Evolutionary conservation across 2,113 vertebrate species (phyloP).

Genomic region (Rhinogobius similis): DNA sequence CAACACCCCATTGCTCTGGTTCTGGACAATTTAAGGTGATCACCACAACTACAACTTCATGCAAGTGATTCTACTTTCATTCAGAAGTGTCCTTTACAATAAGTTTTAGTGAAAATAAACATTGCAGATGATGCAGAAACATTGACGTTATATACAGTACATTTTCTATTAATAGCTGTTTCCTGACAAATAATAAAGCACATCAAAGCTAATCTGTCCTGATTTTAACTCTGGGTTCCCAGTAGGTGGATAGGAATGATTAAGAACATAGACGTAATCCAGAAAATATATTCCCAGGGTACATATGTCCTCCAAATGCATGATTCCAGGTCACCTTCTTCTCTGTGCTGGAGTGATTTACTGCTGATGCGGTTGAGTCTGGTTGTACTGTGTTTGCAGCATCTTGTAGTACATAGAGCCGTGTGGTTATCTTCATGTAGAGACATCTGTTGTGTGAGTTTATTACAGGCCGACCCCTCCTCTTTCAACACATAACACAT

Average conservation of each 20-base stretch:
- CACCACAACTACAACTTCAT: too few species aligned
- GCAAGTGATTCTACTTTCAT: neutral
- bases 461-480: conserved; percentile 60
- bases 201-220: neutral
- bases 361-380: conserved; percentile 50
- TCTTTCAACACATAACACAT: conserved; percentile 40
- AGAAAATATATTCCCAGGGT: neutral
- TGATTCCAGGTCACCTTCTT: conserved; percentile 31
- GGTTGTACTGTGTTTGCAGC: conserved; percentile 38
- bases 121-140: too few species aligned
- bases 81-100: neutral
- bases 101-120: neutral
- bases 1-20: too few species aligned
- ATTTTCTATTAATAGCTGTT: neutral
- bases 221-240: conserved; percentile 15
- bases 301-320: conserved; percentile 3
- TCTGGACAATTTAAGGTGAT: too few species aligned
- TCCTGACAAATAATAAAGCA: neutral
- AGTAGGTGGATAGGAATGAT: conserved; percentile 15
- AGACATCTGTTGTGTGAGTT: conserved; percentile 72
- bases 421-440: conserved; percentile 65
- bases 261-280: conserved; percentile 25
- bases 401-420: conserved; percentile 42
- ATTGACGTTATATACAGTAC: neutral
- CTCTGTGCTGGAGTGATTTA: conserved; percentile 4